phyloP scores from a whole-genome alignment of 2,888 invertebrate species.

The Nephrotoma flavescens region DNA sequence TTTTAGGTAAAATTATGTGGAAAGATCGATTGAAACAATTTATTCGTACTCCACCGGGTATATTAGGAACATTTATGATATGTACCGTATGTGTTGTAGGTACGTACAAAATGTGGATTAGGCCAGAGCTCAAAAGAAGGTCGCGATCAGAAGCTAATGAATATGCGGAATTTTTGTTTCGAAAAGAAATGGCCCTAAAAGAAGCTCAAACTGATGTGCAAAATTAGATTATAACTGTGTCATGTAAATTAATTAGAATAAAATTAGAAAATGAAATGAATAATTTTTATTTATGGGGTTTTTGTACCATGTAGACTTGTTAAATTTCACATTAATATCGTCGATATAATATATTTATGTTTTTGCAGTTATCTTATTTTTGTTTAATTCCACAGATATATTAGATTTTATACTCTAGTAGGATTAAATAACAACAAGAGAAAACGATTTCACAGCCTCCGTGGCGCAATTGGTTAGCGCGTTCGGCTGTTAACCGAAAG shows the following conservation, averaged over 20 bases:
- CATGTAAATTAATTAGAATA: background rate
- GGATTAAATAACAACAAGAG: no score
- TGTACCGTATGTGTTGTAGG: constrained; percentile 17
- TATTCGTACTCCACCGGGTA: constrained; percentile 18
- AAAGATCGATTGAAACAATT: background rate
- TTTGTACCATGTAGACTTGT: no score
- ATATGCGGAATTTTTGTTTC: constrained; percentile 25
- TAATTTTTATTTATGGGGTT: background rate
- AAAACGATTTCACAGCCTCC: background rate
- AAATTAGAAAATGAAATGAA: background rate
- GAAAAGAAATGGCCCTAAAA: constrained; percentile 17
- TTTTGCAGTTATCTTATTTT: no score
- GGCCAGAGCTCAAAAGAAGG: constrained; percentile 19
- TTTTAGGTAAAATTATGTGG: background rate
- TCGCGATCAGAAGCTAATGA: constrained; percentile 22
- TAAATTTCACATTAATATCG: no score
- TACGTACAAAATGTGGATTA: constrained; percentile 20
- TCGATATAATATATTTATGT: no score
- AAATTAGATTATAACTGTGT: background rate
- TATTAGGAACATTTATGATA: constrained; percentile 22
- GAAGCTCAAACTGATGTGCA: background rate
- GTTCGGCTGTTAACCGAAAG: constrained; percentile 8
- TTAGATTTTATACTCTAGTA: no score
- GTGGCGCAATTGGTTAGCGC: constrained; percentile 8
- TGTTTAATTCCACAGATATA: no score